phyloP scores from a whole-genome alignment of 1,140 invertebrate species.

The Aplysia californica region DNA sequence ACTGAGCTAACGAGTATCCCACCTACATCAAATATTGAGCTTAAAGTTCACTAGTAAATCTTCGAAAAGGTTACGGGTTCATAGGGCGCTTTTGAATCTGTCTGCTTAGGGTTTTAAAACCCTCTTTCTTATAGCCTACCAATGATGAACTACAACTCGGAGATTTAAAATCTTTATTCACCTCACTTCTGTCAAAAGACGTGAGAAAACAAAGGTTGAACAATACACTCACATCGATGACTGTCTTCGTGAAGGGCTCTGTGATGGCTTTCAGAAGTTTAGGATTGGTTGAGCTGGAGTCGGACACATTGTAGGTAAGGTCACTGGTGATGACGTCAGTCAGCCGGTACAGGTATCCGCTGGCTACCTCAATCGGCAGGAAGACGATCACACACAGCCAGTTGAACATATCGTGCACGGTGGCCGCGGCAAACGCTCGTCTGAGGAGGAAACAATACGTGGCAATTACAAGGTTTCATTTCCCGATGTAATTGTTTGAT shows the following conservation, averaged over 20 bases:
- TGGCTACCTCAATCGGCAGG: conserved; percentile 68
- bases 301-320: conserved; percentile 39
- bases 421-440: conserved; percentile 73
- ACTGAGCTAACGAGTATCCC: too few relatives aligned
- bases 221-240: conserved; percentile 64
- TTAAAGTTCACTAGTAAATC: too few relatives aligned
- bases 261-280: conserved; percentile 69
- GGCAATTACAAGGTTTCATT: neutral
- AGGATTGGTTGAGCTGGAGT: conserved; percentile 41
- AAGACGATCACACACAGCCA: conserved; percentile 70
- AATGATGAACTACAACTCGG: too few relatives aligned
- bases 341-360: conserved; percentile 64
- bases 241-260: conserved; percentile 68
- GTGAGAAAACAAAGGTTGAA: neutral
- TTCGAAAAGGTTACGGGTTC: too few relatives aligned
- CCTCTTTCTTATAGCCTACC: too few relatives aligned
- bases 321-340: conserved; percentile 58
- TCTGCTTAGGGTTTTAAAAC: too few relatives aligned
- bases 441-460: conserved; percentile 59
- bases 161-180: too few relatives aligned
- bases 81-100: too few relatives aligned
- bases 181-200: too few relatives aligned
- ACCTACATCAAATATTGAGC: neutral
- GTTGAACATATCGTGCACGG: conserved; percentile 74
- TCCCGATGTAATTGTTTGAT: too few relatives aligned